Evolutionary conservation across 1,140 invertebrate genomes (phyloP).

Genomic region (Phortica variegata): DNA sequence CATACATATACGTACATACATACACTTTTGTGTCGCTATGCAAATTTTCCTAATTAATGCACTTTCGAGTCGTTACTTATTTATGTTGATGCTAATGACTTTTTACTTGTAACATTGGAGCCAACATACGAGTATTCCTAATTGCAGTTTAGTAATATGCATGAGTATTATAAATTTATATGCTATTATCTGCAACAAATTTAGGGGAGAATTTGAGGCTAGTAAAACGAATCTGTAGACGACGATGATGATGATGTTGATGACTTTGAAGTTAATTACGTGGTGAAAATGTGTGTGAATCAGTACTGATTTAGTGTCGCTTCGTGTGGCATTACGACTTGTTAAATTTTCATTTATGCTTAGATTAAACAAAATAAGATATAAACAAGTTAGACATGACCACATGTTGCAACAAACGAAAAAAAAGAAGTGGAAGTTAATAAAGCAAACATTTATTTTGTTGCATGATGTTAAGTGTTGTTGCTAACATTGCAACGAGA

Average conservation of each 20-base stretch:
- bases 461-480: conserved; percentile 5
- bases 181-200: too few species aligned
- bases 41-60: neutral
- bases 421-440: conserved; percentile 9
- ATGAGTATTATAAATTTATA: too few species aligned
- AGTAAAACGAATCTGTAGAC: too few species aligned
- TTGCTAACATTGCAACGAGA: neutral
- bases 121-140: too few species aligned
- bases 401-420: neutral
- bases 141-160: too few species aligned
- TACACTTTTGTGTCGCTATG: neutral
- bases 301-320: conserved; percentile 9
- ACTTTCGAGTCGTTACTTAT: neutral
- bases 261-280: too few species aligned
- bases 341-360: conserved; percentile 37
- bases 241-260: too few species aligned
- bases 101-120: neutral
- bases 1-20: conserved; percentile 1
- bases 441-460: neutral
- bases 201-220: too few species aligned
- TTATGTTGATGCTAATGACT: neutral
- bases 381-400: conserved; percentile 18
- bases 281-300: too few species aligned
- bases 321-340: too few species aligned
- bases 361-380: conserved; percentile 17